Percentiles rank a stretch among this genome's conserved stretches.
These are phyloP conservation scores for Mesodorylaimus sp. DNA, from an alignment of 2,888 invertebrate species.

Conservation along the genomic window DNA sequence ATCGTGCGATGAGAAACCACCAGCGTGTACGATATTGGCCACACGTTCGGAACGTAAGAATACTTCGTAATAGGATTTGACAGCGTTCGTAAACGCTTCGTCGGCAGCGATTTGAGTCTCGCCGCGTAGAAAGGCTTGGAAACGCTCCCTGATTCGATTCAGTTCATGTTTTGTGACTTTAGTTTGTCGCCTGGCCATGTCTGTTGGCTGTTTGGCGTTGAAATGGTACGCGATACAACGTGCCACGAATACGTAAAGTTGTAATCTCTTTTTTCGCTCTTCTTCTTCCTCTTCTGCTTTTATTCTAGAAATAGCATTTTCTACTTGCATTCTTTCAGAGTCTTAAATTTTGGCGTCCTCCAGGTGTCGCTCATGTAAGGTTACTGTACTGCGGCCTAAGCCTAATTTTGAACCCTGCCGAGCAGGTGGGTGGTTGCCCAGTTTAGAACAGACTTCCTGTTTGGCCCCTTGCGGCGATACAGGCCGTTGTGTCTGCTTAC, in stretches of 20 bases:
- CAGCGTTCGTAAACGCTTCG: constrained; percentile 95
- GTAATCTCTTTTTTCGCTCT: constrained; percentile 76
- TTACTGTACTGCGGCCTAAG: too few relatives aligned
- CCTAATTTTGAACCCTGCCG: too few relatives aligned
- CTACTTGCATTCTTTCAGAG: too few relatives aligned
- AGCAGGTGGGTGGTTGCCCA: too few relatives aligned
- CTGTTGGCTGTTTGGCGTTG: constrained; percentile 95
- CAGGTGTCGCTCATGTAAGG: too few relatives aligned
- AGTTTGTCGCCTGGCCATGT: constrained; percentile 77
- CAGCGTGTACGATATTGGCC: constrained; percentile 84
- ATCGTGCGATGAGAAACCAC: constrained; percentile 93
- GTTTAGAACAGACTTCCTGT: too few relatives aligned
- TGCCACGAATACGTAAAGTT: constrained; percentile 92
- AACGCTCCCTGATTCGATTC: constrained; percentile 76
- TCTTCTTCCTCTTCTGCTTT: constrained; percentile 89
- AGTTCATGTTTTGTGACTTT: constrained; percentile 90
- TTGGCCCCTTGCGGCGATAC: too few relatives aligned
- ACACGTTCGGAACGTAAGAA: constrained; percentile 93
- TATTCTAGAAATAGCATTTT: constrained; percentile 31
- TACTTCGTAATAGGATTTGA: constrained; percentile 73
- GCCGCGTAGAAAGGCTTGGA: constrained; percentile 86
- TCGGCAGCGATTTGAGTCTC: constrained; percentile 95
- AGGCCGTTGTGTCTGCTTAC: too few relatives aligned
- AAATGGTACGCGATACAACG: constrained; percentile 95
- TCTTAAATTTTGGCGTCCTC: too few relatives aligned